Percentiles rank a stretch among this genome's conserved stretches.
phyloP scores from a whole-genome alignment of 2,888 invertebrate species.

The Seira sanloemensis region DNA sequence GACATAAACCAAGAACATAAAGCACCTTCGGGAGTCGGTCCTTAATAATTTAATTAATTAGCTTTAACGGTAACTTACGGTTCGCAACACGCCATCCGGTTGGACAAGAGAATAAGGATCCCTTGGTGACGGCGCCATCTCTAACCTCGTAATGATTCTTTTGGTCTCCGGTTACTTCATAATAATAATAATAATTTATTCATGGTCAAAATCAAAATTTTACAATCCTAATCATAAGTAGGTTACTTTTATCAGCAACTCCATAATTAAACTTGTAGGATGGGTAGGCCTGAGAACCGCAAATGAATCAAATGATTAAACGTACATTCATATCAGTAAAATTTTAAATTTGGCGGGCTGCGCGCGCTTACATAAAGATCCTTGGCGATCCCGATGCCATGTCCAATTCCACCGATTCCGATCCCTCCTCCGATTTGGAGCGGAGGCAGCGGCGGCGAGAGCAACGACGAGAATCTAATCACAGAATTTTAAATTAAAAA shows the following conservation, averaged over 20 bases:
- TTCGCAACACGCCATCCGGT: slow-evolving; percentile 46
- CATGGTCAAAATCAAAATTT: neutral
- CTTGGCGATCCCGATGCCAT: slow-evolving; percentile 3
- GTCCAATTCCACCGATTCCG: neutral
- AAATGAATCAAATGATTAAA: too few relatives aligned
- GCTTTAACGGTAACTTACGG: slow-evolving; percentile 47
- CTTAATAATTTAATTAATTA: slow-evolving; percentile 28
- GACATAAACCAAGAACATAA: neutral
- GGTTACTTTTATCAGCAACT: slow-evolving; percentile 45
- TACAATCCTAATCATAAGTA: neutral
- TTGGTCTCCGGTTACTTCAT: slow-evolving; percentile 53
- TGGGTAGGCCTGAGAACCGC: too few relatives aligned
- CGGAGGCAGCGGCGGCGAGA: slow-evolving; percentile 23
- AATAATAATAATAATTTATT: too few relatives aligned
- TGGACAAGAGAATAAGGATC: slow-evolving; percentile 43
- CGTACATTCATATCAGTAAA: too few relatives aligned
- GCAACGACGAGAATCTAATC: slow-evolving; percentile 14
- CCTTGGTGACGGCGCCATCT: slow-evolving; percentile 53
- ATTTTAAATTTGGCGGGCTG: too few relatives aligned
- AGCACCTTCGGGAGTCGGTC: too few relatives aligned
- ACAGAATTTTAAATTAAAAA: neutral
- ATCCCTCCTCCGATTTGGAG: too few relatives aligned
- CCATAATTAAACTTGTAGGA: slow-evolving; percentile 52
- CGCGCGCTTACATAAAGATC: too few relatives aligned
- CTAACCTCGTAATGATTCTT: slow-evolving; percentile 51